A percentile compares a stretch with the other conserved stretches of the same genome.
Conservation (phyloP, 2,888 invertebrate genomes). For the Agrochola macilenta region DNA sequence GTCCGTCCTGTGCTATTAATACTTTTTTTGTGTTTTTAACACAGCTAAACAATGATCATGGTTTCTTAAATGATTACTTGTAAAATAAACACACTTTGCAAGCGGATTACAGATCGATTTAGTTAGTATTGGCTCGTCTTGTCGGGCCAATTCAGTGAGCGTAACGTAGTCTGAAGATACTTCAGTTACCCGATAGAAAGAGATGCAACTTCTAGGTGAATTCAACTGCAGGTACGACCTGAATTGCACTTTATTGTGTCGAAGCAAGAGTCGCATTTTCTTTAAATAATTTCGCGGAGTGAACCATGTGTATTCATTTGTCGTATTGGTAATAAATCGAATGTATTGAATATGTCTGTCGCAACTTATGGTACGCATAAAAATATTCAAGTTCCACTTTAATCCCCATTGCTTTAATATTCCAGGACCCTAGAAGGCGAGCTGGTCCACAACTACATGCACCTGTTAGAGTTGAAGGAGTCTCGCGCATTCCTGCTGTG, state of each 20-base stretch:
- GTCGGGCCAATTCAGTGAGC: too few species aligned
- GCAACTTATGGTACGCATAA: not conserved
- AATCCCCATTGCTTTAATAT: not conserved
- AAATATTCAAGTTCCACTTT: too few species aligned
- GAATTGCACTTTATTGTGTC: too few species aligned
- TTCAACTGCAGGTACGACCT: too few species aligned
- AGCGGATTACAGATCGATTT: not conserved
- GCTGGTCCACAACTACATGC: conserved; percentile 93
- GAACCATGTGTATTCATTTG: too few species aligned
- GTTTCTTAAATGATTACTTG: not conserved
- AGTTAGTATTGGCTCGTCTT: not conserved
- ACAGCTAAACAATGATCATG: not conserved
- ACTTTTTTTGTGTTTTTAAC: not conserved
- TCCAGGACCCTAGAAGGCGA: conserved; percentile 92
- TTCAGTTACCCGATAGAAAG: too few species aligned
- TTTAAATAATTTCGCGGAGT: too few species aligned
- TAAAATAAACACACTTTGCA: not conserved
- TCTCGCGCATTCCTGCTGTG: conserved; percentile 94
- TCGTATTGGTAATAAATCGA: not conserved
- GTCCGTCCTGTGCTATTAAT: not conserved
- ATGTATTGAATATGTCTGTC: not conserved
- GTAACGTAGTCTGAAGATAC: too few species aligned
- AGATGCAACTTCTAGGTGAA: too few species aligned
- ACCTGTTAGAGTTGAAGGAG: conserved; percentile 92
- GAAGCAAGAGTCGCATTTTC: too few species aligned